Base-by-base conservation (phyloP, 2,113 vertebrate species). In the Narcine bancroftii region DNA sequence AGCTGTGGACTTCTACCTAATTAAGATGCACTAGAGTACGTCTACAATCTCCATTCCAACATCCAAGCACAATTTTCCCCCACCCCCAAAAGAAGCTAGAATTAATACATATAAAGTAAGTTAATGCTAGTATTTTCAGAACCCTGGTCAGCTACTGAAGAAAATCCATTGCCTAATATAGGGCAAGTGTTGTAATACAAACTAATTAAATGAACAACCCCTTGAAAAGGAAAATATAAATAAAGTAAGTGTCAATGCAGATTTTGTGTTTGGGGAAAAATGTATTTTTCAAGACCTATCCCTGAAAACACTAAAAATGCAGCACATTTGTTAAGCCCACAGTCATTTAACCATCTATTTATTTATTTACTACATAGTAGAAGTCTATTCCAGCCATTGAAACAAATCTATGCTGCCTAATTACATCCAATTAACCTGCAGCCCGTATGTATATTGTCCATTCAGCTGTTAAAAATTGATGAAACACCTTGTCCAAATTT, bases 91-190 rank as follows among this genome's bases (percentile, higher is more conserved):
- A 24, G 36, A 87, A 87, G 60, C 19, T 69, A 69, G 26, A 69
- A 21, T 42, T 15, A 42, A 77, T 4, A 21, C 75, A 66, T 91
- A n/a, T 60, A 60, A 50, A 26, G 42, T 85, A 33, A n/a, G 53
- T 7, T 87, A 60, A 63, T 87, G 17, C n/a, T 87, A 33, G 65
- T n/a, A 91, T 19, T 69, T 69, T 69, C 89, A 91, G 89, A 24
- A 89, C 85, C 85, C 36, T 89, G 85, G 36, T 89, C 85, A 89
- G 60, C 60, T 42, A 56, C 85, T 65, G 17, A 42, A 65, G 56
- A n/a, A 89, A 65, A 36, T 9, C 11, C n/a, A 10, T n/a, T 13
- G 6, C 29, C 15, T 53, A 0, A 36, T 63, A 13, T n/a, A 42
- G 15, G 19, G 60, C 56, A 89, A 65, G 24, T 42, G 24, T 83